A percentile compares a stretch with the other conserved stretches of the same genome.
Evolutionary conservation across 2,797 vertebrate species (phyloP).

Genomic region (Monodelphis domestica): DNA sequence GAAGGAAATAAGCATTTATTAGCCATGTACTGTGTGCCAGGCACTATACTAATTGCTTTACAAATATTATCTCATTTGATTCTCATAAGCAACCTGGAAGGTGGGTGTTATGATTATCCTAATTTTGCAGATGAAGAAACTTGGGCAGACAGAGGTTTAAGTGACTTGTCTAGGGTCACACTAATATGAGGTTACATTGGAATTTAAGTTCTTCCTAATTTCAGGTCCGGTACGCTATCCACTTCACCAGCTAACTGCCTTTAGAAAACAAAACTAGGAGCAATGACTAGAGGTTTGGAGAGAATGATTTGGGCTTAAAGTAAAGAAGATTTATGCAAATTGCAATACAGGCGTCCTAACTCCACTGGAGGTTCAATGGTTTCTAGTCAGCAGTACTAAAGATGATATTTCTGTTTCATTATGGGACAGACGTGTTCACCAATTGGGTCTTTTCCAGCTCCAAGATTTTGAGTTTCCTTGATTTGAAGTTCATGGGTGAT

Average conservation of each 20-base stretch:
- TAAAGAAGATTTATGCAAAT: neutral
- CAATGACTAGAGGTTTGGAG: neutral
- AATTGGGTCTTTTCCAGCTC: neutral
- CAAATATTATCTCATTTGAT: neutral
- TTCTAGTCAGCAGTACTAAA: neutral
- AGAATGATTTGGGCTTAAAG: neutral
- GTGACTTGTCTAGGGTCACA: neutral
- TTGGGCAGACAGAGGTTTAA: neutral
- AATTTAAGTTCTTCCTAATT: neutral
- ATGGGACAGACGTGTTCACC: neutral
- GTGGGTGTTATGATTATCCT: neutral
- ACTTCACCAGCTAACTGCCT: neutral
- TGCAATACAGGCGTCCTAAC: neutral
- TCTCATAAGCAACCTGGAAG: neutral
- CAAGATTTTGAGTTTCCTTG: neutral
- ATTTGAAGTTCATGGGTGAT: neutral
- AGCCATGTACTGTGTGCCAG: neutral
- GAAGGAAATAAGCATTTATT: neutral
- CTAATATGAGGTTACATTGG: neutral
- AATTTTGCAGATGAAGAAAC: neutral
- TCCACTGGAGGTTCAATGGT: neutral
- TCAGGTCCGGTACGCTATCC: no score
- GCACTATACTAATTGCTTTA: neutral
- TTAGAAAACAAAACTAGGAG: neutral
- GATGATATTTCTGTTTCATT: neutral